phyloP scores from a whole-genome alignment of 2,113 vertebrate species.

The Glaucidium brasilianum region DNA sequence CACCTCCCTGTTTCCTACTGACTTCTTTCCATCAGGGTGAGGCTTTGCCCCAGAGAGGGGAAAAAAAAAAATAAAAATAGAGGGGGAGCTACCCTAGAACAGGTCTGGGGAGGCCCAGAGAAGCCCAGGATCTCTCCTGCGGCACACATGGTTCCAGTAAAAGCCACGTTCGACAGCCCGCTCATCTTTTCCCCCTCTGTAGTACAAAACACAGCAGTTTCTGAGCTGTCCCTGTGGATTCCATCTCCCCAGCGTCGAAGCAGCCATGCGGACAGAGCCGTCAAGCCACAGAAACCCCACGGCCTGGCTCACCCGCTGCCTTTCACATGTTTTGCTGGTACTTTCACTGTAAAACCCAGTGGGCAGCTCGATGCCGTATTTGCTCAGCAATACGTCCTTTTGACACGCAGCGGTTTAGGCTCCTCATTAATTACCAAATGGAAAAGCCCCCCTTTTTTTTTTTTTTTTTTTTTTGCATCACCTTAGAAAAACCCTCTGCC shows the following conservation, averaged over 20 bases:
- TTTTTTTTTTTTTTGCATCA: not conserved
- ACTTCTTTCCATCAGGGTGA: not conserved
- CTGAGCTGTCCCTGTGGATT: not conserved
- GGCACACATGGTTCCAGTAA: fast-evolving
- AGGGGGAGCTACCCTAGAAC: not conserved
- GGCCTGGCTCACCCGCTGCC: fast-evolving
- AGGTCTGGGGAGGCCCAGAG: not conserved
- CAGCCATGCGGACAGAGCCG: fast-evolving
- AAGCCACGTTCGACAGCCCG: not conserved
- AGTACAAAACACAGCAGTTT: not conserved
- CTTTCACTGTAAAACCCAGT: not conserved
- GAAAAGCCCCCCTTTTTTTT: too few relatives aligned
- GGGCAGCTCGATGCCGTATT: fast-evolving
- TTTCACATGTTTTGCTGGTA: fast-evolving
- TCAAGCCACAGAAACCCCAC: fast-evolving
- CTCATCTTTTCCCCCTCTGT: fast-evolving
- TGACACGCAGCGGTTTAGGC: fast-evolving
- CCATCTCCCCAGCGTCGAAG: not conserved
- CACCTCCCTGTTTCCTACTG: not conserved
- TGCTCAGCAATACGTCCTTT: not conserved
- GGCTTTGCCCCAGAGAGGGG: not conserved
- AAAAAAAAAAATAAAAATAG: too few relatives aligned
- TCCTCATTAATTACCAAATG: not conserved
- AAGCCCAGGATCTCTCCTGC: not conserved
- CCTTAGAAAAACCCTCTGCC: not conserved